Percentiles rank a stretch among this genome's conserved stretches.
phyloP scores from a whole-genome alignment of 2,113 vertebrate species.

The Proteles cristata region DNA sequence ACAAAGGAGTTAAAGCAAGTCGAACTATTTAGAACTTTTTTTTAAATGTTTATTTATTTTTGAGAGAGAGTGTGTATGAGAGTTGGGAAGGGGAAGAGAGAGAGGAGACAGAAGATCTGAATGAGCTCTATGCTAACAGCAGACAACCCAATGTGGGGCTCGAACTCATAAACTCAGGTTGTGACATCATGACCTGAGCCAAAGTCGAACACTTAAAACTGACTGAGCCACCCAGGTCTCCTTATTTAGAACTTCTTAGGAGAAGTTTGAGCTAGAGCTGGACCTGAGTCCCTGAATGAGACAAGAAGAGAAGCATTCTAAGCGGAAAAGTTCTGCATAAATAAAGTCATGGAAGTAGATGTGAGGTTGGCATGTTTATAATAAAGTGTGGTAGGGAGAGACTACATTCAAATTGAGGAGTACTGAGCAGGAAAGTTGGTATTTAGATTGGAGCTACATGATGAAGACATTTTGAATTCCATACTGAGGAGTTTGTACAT shows the following conservation, averaged over 20 bases:
- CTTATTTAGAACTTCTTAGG: constrained; percentile 38
- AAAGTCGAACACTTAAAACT: too few species aligned
- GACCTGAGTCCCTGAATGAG: not conserved
- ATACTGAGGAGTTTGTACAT: not conserved
- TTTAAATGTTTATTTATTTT: too few species aligned
- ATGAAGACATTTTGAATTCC: constrained; percentile 4
- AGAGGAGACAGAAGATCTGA: too few species aligned
- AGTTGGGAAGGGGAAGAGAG: too few species aligned
- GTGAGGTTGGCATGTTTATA: not conserved
- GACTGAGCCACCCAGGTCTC: too few species aligned
- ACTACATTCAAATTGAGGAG: not conserved
- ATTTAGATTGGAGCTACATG: not conserved
- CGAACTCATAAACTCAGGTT: too few species aligned
- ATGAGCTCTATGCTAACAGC: too few species aligned
- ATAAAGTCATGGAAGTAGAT: not conserved
- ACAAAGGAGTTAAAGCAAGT: not conserved
- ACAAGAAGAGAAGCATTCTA: not conserved
- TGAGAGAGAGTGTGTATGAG: too few species aligned
- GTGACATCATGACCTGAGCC: too few species aligned
- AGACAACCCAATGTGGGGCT: too few species aligned
- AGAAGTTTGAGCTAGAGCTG: not conserved
- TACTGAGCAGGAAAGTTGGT: not conserved
- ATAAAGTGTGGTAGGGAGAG: not conserved
- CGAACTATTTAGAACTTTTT: constrained; percentile 31
- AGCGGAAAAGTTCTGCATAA: not conserved